Evolutionary conservation across 2,113 vertebrate species (phyloP).

Genomic region (Actenoides lindsayi): DNA sequence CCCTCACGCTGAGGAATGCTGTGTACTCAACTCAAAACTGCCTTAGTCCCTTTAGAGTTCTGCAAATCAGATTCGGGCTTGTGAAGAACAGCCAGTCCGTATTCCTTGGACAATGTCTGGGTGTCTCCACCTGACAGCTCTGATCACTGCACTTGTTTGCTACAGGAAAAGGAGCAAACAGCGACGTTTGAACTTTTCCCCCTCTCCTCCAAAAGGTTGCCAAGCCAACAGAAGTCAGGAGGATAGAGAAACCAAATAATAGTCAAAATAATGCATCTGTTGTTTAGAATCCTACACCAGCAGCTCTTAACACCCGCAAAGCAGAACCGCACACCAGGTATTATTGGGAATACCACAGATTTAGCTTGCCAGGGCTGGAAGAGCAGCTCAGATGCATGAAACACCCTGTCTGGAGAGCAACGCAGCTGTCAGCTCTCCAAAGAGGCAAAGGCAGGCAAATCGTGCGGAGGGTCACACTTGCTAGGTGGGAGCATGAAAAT

Average conservation of each 20-base stretch:
- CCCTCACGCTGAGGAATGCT: not conserved
- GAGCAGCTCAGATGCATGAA: not conserved
- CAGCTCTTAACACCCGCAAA: not conserved
- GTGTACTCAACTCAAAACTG: not conserved
- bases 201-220: not conserved
- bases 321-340: not conserved
- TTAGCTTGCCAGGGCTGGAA: not conserved
- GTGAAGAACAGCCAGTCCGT: not conserved
- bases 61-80: not conserved
- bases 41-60: not conserved
- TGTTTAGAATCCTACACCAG: not conserved
- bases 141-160: accelerated
- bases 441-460: not conserved
- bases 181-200: not conserved
- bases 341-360: not conserved
- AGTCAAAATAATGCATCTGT: not conserved
- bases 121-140: not conserved
- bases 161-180: not conserved
- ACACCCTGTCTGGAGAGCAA: not conserved
- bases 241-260: not conserved
- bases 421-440: not conserved
- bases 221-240: not conserved
- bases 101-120: not conserved
- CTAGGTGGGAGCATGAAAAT: not conserved
- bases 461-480: accelerated